Evolutionary conservation across 2,888 invertebrate genomes (phyloP).

Genomic region (Lamellibrachia satsuma): DNA sequence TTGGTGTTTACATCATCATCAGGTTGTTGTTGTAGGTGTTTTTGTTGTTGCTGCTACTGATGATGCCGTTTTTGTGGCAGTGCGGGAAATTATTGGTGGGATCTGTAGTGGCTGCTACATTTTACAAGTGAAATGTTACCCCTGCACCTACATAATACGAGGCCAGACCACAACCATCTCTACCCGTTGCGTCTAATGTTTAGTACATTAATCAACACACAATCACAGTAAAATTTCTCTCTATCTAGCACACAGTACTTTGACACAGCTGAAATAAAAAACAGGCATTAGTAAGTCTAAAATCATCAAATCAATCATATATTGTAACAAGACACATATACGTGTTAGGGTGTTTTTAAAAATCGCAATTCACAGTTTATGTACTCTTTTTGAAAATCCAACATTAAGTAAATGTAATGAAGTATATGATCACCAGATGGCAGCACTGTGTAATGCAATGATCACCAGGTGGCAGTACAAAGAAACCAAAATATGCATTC

Average conservation of each 20-base stretch:
- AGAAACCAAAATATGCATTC: neutral
- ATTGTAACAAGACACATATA: neutral
- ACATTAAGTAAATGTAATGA: neutral
- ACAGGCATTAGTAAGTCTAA: neutral
- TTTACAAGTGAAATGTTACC: neutral
- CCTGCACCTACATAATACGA: neutral
- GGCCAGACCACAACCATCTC: neutral
- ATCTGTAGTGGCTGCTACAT: neutral
- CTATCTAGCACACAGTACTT: neutral
- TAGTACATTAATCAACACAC: neutral
- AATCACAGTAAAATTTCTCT: neutral
- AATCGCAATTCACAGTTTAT: neutral
- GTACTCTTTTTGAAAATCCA: neutral
- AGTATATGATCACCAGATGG: neutral
- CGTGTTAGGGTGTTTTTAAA: too few species aligned
- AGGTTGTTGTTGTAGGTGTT: neutral
- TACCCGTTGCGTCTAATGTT: neutral
- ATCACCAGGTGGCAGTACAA: neutral
- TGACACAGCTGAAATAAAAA: neutral
- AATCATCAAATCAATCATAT: slow-evolving; percentile 8
- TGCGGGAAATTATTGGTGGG: neutral
- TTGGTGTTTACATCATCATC: too few species aligned
- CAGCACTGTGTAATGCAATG: neutral
- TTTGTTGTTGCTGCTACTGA: neutral
- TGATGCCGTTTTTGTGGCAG: neutral